A percentile compares a stretch with the other conserved stretches of the same genome.
phyloP scores from a whole-genome alignment of 2,888 invertebrate species.

The Chloroclystis v-ata region DNA sequence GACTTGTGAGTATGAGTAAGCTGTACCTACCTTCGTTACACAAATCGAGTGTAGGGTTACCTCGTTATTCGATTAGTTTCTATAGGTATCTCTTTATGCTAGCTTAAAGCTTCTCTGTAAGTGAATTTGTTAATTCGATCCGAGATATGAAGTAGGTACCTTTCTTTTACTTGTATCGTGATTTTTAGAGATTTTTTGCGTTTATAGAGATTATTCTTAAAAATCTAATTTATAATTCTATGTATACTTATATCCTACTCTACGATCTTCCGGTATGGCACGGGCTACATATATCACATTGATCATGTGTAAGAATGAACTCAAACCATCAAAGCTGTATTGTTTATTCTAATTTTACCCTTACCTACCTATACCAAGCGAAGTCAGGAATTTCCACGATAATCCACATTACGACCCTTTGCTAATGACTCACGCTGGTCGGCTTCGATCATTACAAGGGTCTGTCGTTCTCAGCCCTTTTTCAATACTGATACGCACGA shows the following conservation, averaged over 20 bases:
- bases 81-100: background rate
- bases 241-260: too few relatives aligned
- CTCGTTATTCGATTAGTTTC: background rate
- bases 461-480: slow-evolving; percentile 2
- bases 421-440: slow-evolving; percentile 5
- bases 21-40: background rate
- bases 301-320: too few relatives aligned
- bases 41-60: slow-evolving; percentile 3
- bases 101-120: background rate
- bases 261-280: too few relatives aligned
- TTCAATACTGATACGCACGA: background rate
- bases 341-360: too few relatives aligned
- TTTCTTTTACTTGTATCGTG: too few relatives aligned
- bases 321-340: too few relatives aligned
- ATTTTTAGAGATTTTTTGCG: too few relatives aligned
- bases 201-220: too few relatives aligned
- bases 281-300: too few relatives aligned
- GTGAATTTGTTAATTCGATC: too few relatives aligned
- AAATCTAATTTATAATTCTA: too few relatives aligned
- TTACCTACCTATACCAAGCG: background rate
- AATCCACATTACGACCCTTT: slow-evolving; percentile 8
- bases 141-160: too few relatives aligned
- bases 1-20: background rate
- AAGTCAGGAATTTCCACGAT: slow-evolving; percentile 7
- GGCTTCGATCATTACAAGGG: slow-evolving; percentile 6